Evolutionary conservation across 1,140 invertebrate genomes (phyloP).

Genomic region (Ectropis grisescens): DNA sequence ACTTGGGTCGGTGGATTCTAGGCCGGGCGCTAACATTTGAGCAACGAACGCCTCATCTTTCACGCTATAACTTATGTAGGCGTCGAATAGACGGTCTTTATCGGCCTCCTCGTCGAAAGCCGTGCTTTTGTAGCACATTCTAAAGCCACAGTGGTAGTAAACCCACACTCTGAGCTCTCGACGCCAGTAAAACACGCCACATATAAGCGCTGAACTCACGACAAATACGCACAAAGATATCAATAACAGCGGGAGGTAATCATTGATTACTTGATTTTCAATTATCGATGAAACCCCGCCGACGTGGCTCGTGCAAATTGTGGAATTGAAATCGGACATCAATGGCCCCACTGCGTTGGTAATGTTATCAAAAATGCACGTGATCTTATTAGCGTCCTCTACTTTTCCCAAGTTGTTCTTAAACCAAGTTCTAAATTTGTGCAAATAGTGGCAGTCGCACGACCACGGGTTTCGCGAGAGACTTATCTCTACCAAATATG

Average conservation of each 20-base stretch:
- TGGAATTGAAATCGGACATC: constrained; percentile 77
- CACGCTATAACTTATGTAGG: constrained; percentile 91
- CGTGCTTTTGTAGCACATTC: constrained; percentile 86
- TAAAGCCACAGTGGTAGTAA: constrained; percentile 86
- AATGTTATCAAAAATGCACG: constrained; percentile 77
- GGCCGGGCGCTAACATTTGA: constrained; percentile 84
- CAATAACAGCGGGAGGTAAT: constrained; percentile 82
- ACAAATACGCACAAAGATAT: constrained; percentile 82
- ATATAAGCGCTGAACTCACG: constrained; percentile 78
- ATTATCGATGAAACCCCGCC: constrained; percentile 78
- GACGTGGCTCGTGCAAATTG: constrained; percentile 75
- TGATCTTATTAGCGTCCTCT: constrained; percentile 76
- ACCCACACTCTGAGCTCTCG: constrained; percentile 89
- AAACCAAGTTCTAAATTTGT: constrained; percentile 83
- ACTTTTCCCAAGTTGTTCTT: constrained; percentile 80
- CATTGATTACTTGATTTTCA: constrained; percentile 82
- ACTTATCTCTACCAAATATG: constrained; percentile 83
- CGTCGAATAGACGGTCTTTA: constrained; percentile 89
- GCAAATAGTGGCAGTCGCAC: constrained; percentile 88
- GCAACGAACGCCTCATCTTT: constrained; percentile 92
- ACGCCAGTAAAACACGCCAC: constrained; percentile 84
- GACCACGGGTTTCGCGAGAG: constrained; percentile 90
- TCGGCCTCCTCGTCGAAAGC: constrained; percentile 82
- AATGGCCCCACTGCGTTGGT: constrained; percentile 73
- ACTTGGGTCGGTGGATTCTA: constrained; percentile 81